These are phyloP conservation scores for Hapalemur alaotrensis DNA, from an alignment of 2,797 vertebrate species.

Conservation along the genomic window DNA sequence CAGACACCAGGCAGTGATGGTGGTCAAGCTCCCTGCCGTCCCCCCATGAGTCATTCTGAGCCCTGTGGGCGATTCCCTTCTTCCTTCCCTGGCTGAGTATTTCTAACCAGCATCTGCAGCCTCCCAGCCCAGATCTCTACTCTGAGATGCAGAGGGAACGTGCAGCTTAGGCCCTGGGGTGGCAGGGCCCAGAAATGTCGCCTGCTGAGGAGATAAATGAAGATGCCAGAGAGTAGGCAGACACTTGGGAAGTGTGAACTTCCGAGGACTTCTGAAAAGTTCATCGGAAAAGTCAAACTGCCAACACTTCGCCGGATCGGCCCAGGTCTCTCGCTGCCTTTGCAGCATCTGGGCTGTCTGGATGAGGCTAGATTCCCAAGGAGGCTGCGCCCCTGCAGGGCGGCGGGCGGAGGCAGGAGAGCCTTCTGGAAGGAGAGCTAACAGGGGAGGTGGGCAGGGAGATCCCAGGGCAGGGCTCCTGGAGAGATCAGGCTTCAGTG, in stretches of 20 bases:
- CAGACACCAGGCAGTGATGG: neutral
- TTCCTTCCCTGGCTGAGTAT: neutral
- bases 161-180: neutral
- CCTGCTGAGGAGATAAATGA: neutral
- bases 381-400: rapidly evolving
- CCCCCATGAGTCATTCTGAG: rapidly evolving
- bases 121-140: neutral
- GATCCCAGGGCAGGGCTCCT: neutral
- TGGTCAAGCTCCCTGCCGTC: neutral
- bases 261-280: neutral
- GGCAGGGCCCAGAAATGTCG: neutral
- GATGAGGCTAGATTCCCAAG: neutral
- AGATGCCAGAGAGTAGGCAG: neutral
- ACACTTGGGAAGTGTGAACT: neutral
- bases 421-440: neutral
- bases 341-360: neutral
- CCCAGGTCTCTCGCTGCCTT: neutral
- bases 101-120: neutral
- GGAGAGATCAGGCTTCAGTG: neutral
- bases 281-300: neutral
- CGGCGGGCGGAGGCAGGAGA: neutral
- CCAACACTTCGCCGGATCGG: rapidly evolving
- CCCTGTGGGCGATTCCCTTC: neutral
- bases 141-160: neutral
- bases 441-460: neutral